Evolutionary conservation across 2,797 vertebrate species (phyloP).

Genomic region (Lemur catta): DNA sequence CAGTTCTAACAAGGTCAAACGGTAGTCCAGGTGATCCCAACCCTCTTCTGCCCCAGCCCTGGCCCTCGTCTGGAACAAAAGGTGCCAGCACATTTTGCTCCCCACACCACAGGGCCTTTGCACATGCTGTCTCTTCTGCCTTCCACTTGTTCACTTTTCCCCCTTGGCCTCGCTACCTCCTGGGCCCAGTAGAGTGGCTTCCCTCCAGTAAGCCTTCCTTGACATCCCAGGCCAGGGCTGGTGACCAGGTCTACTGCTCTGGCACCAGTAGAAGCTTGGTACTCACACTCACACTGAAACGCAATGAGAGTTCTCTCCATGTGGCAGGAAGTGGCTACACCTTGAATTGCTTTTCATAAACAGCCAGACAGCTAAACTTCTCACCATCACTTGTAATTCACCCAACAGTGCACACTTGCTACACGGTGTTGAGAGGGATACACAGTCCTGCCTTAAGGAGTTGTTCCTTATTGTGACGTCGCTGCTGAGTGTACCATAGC

Average conservation of each 20-base stretch:
- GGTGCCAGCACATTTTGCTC: background rate
- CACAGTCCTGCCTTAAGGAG: background rate
- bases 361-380: background rate
- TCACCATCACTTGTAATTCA: background rate
- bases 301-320: background rate
- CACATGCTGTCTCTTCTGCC: background rate
- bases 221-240: background rate
- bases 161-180: background rate
- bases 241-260: background rate
- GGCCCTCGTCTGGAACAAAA: background rate
- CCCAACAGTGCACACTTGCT: background rate
- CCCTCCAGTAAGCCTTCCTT: background rate
- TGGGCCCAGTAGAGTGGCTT: background rate
- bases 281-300: background rate
- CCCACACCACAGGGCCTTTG: background rate
- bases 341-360: background rate
- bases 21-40: background rate
- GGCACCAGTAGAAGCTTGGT: background rate
- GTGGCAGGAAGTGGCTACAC: background rate
- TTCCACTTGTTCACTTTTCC: background rate
- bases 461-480: background rate
- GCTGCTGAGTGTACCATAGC: background rate
- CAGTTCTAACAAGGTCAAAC: background rate
- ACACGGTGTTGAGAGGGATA: background rate
- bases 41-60: background rate